A percentile compares a stretch with the other conserved stretches of the same genome.
These are phyloP conservation scores for Tympanoctomys barrerae DNA, from an alignment of 2,797 vertebrate genomes.

Conservation along the genomic window DNA sequence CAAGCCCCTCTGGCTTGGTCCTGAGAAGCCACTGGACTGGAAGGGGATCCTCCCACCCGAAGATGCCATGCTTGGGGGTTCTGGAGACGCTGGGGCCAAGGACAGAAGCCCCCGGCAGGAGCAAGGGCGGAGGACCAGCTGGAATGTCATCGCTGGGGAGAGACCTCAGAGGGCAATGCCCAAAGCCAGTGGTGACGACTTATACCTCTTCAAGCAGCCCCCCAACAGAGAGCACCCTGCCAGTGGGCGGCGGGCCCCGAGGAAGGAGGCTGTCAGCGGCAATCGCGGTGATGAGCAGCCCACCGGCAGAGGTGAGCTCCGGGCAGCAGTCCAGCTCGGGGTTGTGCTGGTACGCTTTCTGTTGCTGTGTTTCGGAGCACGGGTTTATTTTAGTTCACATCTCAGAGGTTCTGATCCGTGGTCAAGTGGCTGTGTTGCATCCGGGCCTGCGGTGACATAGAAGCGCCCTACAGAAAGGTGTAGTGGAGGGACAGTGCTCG, in stretches of 20 bases:
- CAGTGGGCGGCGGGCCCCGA: conserved; percentile 90
- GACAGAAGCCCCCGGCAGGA: conserved; percentile 85
- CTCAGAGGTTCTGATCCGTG: background rate
- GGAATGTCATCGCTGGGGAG: conserved; percentile 70
- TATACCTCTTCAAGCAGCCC: conserved; percentile 80
- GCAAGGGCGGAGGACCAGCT: conserved; percentile 55
- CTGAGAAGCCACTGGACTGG: conserved; percentile 84
- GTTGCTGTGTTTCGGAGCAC: background rate
- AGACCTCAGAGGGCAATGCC: conserved; percentile 74
- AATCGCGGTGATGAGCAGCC: conserved; percentile 60
- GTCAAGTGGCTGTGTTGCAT: background rate
- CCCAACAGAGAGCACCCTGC: conserved; percentile 86
- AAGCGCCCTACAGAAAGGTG: background rate
- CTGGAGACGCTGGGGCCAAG: conserved; percentile 85
- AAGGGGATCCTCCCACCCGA: conserved; percentile 49
- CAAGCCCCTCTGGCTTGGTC: conserved; percentile 91
- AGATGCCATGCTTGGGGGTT: conserved; percentile 72
- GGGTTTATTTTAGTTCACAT: background rate
- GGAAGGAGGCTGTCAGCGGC: conserved; percentile 63
- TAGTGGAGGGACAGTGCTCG: background rate
- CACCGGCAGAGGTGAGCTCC: conserved; percentile 86
- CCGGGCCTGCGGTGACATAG: background rate
- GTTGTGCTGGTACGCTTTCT: background rate
- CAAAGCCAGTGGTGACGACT: conserved; percentile 83
- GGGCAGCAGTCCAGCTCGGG: background rate